phyloP scores from a whole-genome alignment of 2,888 invertebrate species.

The Eucriotettix oculatus region DNA sequence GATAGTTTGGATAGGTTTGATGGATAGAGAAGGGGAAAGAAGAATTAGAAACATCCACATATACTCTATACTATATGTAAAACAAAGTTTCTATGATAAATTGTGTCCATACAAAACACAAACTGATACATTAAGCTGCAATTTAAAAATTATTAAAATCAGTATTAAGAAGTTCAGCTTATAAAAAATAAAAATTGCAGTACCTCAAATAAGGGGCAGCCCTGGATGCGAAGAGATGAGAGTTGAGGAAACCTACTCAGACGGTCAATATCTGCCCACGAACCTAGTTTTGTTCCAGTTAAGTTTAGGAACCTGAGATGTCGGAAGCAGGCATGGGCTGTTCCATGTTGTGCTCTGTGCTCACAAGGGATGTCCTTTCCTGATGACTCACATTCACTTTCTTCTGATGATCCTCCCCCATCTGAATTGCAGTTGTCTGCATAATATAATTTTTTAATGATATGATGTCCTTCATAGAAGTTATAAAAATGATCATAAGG shows the following conservation, averaged over 20 bases:
- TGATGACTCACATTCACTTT: constrained; percentile 19
- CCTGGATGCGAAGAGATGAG: constrained; percentile 68
- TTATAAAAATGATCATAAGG: too few relatives aligned
- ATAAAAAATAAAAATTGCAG: neutral
- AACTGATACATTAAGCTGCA: too few relatives aligned
- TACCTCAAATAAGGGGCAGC: constrained; percentile 42
- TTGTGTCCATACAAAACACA: too few relatives aligned
- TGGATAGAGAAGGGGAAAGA: too few relatives aligned
- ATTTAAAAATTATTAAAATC: too few relatives aligned
- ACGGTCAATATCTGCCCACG: constrained; percentile 82
- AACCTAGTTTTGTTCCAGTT: constrained; percentile 63
- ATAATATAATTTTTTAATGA: neutral
- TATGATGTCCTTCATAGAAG: too few relatives aligned
- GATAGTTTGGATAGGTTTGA: too few relatives aligned
- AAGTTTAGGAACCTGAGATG: constrained; percentile 64
- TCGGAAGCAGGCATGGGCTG: constrained; percentile 42
- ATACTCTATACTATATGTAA: too few relatives aligned
- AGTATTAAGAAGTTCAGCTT: too few relatives aligned
- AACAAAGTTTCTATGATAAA: too few relatives aligned
- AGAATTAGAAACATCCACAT: too few relatives aligned
- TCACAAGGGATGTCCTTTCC: neutral
- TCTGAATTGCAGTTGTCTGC: neutral
- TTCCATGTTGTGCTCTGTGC: neutral
- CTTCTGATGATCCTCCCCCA: constrained; percentile 5
- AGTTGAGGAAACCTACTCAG: constrained; percentile 68